A percentile compares a stretch with the other conserved stretches of the same genome.
These are phyloP conservation scores for Bufotes viridis DNA, from an alignment of 2,797 vertebrate genomes.

Conservation along the genomic window DNA sequence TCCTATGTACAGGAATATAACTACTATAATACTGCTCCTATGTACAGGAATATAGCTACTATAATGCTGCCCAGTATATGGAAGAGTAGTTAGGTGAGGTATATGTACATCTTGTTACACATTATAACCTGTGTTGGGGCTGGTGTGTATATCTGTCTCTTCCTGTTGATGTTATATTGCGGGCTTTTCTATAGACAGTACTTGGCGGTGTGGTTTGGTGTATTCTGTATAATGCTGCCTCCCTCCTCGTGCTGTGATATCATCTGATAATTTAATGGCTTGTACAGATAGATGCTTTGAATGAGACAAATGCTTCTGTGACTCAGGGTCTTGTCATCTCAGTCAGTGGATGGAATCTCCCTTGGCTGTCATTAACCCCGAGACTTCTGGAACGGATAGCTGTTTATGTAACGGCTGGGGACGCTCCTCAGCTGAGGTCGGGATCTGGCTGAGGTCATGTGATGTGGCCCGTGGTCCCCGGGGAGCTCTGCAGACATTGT, in stretches of 20 bases:
- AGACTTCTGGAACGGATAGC: background rate
- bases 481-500: background rate
- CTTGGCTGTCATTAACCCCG: conserved; percentile 20
- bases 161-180: no score
- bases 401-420: background rate
- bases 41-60: no score
- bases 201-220: background rate
- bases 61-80: no score
- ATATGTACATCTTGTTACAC: no score
- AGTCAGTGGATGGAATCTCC: background rate
- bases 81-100: no score
- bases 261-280: background rate
- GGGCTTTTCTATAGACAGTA: background rate
- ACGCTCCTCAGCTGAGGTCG: background rate
- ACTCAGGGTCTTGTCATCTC: conserved; percentile 47
- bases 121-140: no score
- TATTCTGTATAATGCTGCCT: background rate
- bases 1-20: no score
- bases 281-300: background rate
- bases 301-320: conserved; percentile 9
- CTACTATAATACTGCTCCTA: no score
- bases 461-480: background rate
- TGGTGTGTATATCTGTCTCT: background rate
- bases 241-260: background rate
- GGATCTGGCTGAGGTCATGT: background rate